A percentile compares a stretch with the other conserved stretches of the same genome.
Conservation (phyloP, 1,140 invertebrate genomes). For the Drosophila bocqueti region DNA sequence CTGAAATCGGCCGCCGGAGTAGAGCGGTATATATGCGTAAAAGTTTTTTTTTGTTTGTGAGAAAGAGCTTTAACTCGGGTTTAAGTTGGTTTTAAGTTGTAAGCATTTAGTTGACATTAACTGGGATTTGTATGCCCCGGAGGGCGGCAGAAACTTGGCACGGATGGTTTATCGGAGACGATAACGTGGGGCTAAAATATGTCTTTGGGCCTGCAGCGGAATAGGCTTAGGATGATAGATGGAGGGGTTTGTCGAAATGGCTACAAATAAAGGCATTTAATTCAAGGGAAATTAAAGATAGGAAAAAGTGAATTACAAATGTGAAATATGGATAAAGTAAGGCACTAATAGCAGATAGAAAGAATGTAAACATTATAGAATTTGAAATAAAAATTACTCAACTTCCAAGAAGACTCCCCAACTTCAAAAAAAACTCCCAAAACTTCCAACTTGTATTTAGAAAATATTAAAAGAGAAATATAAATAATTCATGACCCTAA, state of each 20-base stretch:
- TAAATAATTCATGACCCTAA: not conserved
- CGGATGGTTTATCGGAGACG: conserved; percentile 37
- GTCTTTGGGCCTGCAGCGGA: conserved; percentile 4
- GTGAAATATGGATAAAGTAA: not conserved
- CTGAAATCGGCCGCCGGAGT: conserved; percentile 31
- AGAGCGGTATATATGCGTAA: conserved; percentile 34
- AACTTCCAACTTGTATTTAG: not conserved
- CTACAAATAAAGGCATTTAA: not conserved
- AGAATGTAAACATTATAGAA: too few species aligned
- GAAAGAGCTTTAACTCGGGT: conserved; percentile 61
- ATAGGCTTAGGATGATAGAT: conserved; percentile 39
- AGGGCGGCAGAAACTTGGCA: conserved; percentile 25
- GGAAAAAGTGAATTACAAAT: not conserved
- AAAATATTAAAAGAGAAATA: too few species aligned
- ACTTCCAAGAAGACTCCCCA: too few species aligned
- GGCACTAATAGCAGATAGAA: not conserved
- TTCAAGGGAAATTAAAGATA: not conserved
- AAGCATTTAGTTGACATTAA: conserved; percentile 79
- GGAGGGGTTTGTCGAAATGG: conserved; percentile 14
- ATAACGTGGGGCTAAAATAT: conserved; percentile 32
- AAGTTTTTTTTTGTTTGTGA: conserved; percentile 13
- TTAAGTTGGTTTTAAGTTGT: conserved; percentile 82
- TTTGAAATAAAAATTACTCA: too few species aligned
- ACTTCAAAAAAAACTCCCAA: too few species aligned
- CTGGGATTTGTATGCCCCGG: conserved; percentile 62